Conservation (phyloP, 2,797 vertebrate genomes). For the Arnoldichthys spilopterus region DNA sequence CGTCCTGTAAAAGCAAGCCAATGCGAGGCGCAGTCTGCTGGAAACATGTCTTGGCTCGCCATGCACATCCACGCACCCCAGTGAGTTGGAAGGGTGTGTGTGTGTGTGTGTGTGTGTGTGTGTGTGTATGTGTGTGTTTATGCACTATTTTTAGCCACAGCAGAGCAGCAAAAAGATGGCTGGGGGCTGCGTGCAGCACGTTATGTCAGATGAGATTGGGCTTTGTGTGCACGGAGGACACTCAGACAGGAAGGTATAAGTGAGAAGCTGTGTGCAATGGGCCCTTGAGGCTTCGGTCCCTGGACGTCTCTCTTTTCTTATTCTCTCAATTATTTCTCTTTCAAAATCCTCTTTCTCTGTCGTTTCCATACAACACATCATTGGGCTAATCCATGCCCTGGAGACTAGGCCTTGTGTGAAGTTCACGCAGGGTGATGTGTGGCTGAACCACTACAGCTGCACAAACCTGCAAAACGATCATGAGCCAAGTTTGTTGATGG, state of each 20-base stretch:
- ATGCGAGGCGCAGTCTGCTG: conserved; percentile 15
- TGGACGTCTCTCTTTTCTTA: not conserved
- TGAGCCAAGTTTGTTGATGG: not conserved
- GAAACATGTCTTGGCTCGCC: conserved; percentile 50
- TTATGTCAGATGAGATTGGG: conserved; percentile 58
- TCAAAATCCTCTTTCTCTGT: conserved; percentile 8
- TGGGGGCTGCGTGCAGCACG: conserved; percentile 34
- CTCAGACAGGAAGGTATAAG: conserved; percentile 46
- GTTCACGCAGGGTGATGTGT: conserved; percentile 15
- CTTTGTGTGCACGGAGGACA: conserved; percentile 29
- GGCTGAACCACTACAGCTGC: not conserved
- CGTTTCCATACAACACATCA: not conserved
- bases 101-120: conserved; percentile 30
- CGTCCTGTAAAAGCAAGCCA: conserved; percentile 25
- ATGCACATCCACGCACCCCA: conserved; percentile 48
- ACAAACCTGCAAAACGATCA: not conserved
- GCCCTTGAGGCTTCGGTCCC: conserved; percentile 22
- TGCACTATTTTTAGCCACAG: conserved; percentile 55
- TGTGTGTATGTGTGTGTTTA: conserved; percentile 28
- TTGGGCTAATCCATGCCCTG: not conserved
- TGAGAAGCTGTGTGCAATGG: conserved; percentile 43
- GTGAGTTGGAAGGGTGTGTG: conserved; percentile 37
- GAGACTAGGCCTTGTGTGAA: not conserved
- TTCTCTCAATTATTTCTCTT: conserved; percentile 22
- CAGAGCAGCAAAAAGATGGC: conserved; percentile 37